These are phyloP conservation scores for Myiotriccus ornatus DNA, from an alignment of 2,797 vertebrate genomes.

Conservation along the genomic window DNA sequence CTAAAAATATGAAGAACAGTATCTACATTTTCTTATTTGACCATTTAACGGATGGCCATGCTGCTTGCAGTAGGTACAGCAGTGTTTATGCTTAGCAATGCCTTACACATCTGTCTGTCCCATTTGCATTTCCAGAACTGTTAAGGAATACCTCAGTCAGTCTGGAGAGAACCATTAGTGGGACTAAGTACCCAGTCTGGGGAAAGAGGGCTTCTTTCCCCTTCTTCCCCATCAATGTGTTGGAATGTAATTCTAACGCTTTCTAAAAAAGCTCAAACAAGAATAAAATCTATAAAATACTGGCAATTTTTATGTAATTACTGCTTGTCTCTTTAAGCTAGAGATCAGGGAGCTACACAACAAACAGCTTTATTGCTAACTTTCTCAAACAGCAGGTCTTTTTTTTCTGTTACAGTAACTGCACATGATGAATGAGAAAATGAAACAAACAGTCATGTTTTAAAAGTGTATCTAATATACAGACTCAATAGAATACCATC, in stretches of 20 bases:
- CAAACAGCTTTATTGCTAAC: not conserved
- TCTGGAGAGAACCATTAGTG: not conserved
- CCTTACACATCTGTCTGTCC: not conserved
- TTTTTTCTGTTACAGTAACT: not conserved
- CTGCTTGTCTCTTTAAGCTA: not conserved
- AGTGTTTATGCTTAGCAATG: not conserved
- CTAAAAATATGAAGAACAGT: not conserved
- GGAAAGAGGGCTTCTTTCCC: not conserved
- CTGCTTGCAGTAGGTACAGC: not conserved
- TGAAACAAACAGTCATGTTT: not conserved
- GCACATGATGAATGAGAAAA: not conserved
- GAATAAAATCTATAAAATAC: not conserved
- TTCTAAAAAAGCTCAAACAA: not conserved
- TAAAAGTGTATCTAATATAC: not conserved
- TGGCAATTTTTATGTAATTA: not conserved
- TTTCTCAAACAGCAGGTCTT: not conserved
- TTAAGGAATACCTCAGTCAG: not conserved
- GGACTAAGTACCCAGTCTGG: not conserved
- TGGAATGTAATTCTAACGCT: not conserved
- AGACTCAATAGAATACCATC: not conserved
- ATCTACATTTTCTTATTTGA: not conserved
- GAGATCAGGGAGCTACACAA: not conserved
- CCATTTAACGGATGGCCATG: rapidly evolving
- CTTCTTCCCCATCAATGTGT: not conserved
- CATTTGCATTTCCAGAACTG: not conserved